A percentile compares a stretch with the other conserved stretches of the same genome.
These are phyloP conservation scores for Temnopleurus reevesii DNA, from an alignment of 53 echinoderm and acorn worm genomes.

Conservation along the genomic window DNA sequence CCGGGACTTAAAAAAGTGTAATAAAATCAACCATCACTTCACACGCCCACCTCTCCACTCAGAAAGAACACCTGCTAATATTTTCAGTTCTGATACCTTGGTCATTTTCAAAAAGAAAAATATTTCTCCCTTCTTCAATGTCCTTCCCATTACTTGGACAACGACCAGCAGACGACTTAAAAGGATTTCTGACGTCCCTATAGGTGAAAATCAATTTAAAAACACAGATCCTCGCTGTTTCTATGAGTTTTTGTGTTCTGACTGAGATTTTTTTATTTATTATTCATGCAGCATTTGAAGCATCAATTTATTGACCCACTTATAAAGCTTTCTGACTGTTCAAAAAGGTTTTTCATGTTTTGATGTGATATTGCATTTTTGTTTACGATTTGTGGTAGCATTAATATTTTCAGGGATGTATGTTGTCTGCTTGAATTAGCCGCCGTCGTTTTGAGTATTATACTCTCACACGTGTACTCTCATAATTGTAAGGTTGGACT, in stretches of 20 bases:
- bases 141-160: not conserved
- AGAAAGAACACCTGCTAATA: not conserved
- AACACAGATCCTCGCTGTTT: not conserved
- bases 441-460: too few species aligned
- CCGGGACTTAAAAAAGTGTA: not conserved
- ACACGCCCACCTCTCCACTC: not conserved
- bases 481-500: too few species aligned
- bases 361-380: not conserved
- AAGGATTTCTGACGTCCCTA: not conserved
- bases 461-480: too few species aligned
- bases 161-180: not conserved
- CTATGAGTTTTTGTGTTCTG: not conserved
- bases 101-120: not conserved
- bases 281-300: not conserved
- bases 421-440: not conserved
- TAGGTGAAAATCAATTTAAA: not conserved
- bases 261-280: not conserved
- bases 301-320: slow-evolving; percentile 1
- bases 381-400: not conserved
- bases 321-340: not conserved
- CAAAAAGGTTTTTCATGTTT: not conserved
- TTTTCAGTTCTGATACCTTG: too few species aligned
- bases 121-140: not conserved
- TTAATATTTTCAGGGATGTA: not conserved
- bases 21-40: not conserved